Evolutionary conservation across 2,113 vertebrate genomes (phyloP).

Genomic region (Bungarus multicinctus): DNA sequence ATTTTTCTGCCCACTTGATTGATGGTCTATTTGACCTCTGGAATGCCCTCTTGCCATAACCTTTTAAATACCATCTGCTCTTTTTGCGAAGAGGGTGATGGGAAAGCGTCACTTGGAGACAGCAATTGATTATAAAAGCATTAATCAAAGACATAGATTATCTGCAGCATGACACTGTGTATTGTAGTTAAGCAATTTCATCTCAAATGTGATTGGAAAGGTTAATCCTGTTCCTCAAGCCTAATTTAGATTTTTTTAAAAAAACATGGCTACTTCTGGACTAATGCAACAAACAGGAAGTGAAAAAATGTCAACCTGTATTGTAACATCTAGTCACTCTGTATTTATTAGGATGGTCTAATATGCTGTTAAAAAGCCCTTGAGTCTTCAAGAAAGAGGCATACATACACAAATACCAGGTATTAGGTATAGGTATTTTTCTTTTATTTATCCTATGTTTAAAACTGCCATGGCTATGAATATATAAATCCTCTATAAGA

Average conservation of each 20-base stretch:
- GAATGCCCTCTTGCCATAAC: slow-evolving; percentile 79
- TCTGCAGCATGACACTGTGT: slow-evolving; percentile 78
- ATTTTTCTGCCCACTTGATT: slow-evolving; percentile 83
- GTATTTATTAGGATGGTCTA: slow-evolving; percentile 3
- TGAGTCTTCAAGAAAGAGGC: background rate
- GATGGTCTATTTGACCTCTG: slow-evolving; percentile 84
- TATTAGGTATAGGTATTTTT: background rate
- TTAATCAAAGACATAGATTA: slow-evolving; percentile 97
- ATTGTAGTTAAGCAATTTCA: slow-evolving; percentile 93
- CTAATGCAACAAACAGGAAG: slow-evolving; percentile 55
- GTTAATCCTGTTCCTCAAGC: slow-evolving; percentile 76
- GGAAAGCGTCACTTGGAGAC: slow-evolving; percentile 85
- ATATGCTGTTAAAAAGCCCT: background rate
- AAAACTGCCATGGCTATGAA: background rate
- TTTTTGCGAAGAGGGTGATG: slow-evolving; percentile 84
- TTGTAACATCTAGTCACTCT: slow-evolving; percentile 40
- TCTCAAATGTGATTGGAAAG: slow-evolving; percentile 86
- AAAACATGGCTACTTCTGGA: slow-evolving; percentile 50
- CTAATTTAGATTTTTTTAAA: slow-evolving; percentile 59
- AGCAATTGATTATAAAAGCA: slow-evolving; percentile 94
- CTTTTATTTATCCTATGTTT: background rate
- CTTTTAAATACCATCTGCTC: slow-evolving; percentile 95
- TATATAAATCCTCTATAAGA: background rate
- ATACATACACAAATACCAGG: background rate
- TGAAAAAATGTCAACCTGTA: slow-evolving; percentile 47